phyloP scores from a whole-genome alignment of 2,113 vertebrate genomes.

The Piaya cayana region DNA sequence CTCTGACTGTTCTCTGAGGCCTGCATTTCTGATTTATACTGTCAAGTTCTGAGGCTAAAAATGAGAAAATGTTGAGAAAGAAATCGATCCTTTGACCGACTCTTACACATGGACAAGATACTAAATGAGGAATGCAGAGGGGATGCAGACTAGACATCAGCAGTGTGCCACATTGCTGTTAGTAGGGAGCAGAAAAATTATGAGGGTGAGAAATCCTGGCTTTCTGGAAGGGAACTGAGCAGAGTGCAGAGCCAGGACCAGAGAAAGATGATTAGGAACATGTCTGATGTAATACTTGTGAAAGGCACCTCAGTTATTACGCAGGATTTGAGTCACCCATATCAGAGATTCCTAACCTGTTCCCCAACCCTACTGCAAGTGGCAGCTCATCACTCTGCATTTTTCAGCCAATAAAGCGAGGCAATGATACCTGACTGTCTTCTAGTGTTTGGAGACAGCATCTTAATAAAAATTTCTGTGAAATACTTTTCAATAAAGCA shows the following conservation, averaged over 20 bases:
- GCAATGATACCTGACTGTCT: not conserved
- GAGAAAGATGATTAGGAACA: not conserved
- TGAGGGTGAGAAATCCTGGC: not conserved
- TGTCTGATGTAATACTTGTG: not conserved
- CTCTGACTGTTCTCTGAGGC: too few species aligned
- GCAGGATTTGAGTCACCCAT: not conserved
- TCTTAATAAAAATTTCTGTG: not conserved
- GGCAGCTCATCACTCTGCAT: not conserved
- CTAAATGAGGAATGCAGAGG: not conserved
- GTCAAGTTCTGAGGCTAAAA: too few species aligned
- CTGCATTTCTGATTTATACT: too few species aligned
- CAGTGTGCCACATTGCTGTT: not conserved
- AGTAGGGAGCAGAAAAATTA: not conserved
- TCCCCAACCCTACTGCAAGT: not conserved
- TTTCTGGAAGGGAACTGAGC: not conserved
- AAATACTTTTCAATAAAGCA: not conserved
- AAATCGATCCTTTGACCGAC: too few species aligned
- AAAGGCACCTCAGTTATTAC: not conserved
- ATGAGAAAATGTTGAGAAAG: too few species aligned
- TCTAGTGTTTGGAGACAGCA: not conserved
- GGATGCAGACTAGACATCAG: not conserved
- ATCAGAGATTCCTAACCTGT: not conserved
- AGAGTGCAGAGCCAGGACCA: not conserved
- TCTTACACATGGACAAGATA: accelerated
- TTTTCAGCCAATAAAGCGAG: not conserved